Evolutionary conservation across 2,113 vertebrate genomes (phyloP).

Genomic region (Anarrhichthys ocellatus): DNA sequence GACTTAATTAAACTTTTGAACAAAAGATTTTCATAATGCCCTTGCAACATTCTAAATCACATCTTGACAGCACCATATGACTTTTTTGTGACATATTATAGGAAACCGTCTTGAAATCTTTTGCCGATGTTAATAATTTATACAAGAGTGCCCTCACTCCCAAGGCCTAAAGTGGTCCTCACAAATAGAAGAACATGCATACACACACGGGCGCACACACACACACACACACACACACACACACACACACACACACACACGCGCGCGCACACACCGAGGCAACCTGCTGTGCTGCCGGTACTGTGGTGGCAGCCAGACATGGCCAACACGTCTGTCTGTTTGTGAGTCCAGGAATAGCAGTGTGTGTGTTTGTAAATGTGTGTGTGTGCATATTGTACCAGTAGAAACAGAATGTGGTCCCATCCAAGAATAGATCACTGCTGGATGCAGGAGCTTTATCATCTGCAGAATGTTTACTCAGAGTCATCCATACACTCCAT

Average conservation of each 20-base stretch:
- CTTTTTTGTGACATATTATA: not conserved
- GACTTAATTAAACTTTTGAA: not conserved
- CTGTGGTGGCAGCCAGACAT: constrained; percentile 38
- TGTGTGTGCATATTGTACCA: constrained; percentile 43
- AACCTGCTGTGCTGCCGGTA: constrained; percentile 49
- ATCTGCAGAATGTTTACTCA: constrained; percentile 70
- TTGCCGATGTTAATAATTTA: not conserved
- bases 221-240: not conserved
- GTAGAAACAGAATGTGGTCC: constrained; percentile 59
- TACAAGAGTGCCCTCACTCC: not conserved
- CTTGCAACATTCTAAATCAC: not conserved
- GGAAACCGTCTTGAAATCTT: not conserved
- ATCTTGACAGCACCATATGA: not conserved
- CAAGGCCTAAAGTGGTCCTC: constrained; percentile 2
- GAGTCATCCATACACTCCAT: constrained; percentile 64
- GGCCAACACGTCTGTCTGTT: constrained; percentile 52
- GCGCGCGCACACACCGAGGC: constrained; percentile 26
- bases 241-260: not conserved
- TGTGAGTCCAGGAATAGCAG: constrained; percentile 62
- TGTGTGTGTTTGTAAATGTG: constrained; percentile 16
- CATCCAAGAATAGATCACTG: constrained; percentile 70
- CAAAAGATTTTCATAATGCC: not conserved
- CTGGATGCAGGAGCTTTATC: constrained; percentile 71
- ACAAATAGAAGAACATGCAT: constrained; percentile 9
- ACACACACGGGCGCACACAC: not conserved